Base-by-base conservation (phyloP, 2,797 vertebrate genomes). In the Loriculus beryllinus region DNA sequence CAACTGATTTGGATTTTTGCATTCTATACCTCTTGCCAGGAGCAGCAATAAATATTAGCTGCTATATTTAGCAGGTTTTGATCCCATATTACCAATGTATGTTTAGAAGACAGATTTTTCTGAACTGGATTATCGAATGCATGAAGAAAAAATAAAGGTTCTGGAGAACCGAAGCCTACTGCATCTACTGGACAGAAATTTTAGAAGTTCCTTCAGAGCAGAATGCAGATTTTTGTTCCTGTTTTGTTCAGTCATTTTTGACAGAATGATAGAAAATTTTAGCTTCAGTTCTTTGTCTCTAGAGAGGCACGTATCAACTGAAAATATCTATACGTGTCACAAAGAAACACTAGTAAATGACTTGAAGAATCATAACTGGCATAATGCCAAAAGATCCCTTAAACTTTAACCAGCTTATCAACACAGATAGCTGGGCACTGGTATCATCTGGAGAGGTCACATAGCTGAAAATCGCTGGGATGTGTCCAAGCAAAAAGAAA, bases 241-340 rank as follows among this genome's bases (percentile, higher is more conserved):
- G 45, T 63, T 90, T 79, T 60, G 5, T 75, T 85, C 86, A 80
- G n/a, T 68, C n/a, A 57, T 64, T 88, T 95, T 78, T 87, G 57
- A 85, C 75, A 91, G 68, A 93, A 57, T 48, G n/a, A 68, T 12
- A 92, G 68, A 51, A 90, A 82, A 92, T 57, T 94, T 82, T 68
- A 71, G 37, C 77, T 91, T 90, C 49, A n/a, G n/a, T 75, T 93
- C 26, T 82, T 86, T 74, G 22, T 88, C 68, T 88, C 28, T 78
- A 45, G 60, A 88, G 64, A 93, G 40, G 52, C 23, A 87, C 26
- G 54, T 5, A 51, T 82, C 77, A 87, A 22, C 12, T 52, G 64
- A 85, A 92, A 95, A 60, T 56, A 82, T 26, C 60, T 84, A 70
- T 51, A 79, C 45, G 52, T 60, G 59, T 49, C 60, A 82, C 29